phyloP scores from a whole-genome alignment of 2,888 invertebrate species.

The Gryllus longicercus region DNA sequence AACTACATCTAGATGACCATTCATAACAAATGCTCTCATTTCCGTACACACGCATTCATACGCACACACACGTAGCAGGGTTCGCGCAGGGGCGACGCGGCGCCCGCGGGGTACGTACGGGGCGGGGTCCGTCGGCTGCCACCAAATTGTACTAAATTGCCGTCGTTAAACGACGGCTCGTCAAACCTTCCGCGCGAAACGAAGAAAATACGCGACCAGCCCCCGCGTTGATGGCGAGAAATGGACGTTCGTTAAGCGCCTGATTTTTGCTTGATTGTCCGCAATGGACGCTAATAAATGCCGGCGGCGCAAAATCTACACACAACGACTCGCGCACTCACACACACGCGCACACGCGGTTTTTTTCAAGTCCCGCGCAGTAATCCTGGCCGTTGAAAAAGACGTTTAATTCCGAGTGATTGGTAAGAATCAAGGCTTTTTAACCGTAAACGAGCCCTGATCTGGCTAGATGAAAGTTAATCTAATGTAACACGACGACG shows the following conservation, averaged over 20 bases:
- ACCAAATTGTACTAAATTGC: background rate
- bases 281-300: constrained; percentile 7
- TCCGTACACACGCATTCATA: too few species aligned
- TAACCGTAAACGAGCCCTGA: constrained; percentile 17
- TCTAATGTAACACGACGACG: constrained; percentile 17
- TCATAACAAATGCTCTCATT: too few species aligned
- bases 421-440: constrained; percentile 17
- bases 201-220: background rate
- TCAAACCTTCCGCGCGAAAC: background rate
- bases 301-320: background rate
- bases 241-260: background rate
- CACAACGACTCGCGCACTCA: background rate
- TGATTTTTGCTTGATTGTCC: constrained; percentile 17
- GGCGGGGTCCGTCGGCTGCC: constrained; percentile 5
- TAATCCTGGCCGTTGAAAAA: constrained; percentile 10
- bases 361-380: background rate
- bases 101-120: background rate
- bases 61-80: too few species aligned
- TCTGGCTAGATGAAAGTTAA: constrained; percentile 17
- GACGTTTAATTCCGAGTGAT: constrained; percentile 17
- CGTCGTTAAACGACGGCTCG: background rate
- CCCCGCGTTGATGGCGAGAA: background rate
- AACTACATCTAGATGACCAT: too few species aligned
- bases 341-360: background rate
- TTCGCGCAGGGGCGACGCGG: too few species aligned